Percentiles rank a stretch among this genome's conserved stretches.
Evolutionary conservation across 2,888 invertebrate genomes (phyloP).

Genomic region (Podotricha telesiphe): DNA sequence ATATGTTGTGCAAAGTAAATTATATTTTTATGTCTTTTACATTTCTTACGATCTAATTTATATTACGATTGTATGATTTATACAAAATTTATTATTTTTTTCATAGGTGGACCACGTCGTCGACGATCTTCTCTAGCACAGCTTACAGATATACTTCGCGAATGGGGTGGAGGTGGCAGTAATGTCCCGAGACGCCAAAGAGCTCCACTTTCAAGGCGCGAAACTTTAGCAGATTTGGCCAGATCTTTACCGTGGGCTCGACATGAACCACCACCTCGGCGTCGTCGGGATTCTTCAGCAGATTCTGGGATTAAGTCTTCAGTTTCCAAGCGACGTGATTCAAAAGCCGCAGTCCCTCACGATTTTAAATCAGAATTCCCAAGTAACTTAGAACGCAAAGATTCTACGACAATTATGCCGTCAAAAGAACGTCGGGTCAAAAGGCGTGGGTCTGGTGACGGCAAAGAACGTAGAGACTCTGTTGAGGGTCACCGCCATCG

Average conservation of each 20-base stretch:
- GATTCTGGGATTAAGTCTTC: slow-evolving; percentile 92
- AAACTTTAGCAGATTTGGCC: slow-evolving; percentile 94
- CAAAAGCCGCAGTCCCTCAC: slow-evolving; percentile 84
- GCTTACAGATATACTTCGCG: slow-evolving; percentile 93
- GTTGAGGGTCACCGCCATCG: slow-evolving; percentile 87
- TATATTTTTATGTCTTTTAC: no score
- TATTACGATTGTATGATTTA: no score
- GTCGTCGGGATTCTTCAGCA: slow-evolving; percentile 93
- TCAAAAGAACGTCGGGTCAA: slow-evolving; percentile 74
- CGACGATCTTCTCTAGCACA: slow-evolving; percentile 94
- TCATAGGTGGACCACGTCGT: slow-evolving; percentile 85
- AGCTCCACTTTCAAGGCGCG: slow-evolving; percentile 90
- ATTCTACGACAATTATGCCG: slow-evolving; percentile 83
- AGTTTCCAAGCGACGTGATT: slow-evolving; percentile 88
- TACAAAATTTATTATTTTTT: neutral
- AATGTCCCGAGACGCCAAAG: slow-evolving; percentile 79
- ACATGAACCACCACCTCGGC: slow-evolving; percentile 84
- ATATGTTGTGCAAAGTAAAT: no score
- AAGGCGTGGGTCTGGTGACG: slow-evolving; percentile 86
- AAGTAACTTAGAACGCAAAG: slow-evolving; percentile 87
- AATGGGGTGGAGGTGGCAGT: slow-evolving; percentile 91
- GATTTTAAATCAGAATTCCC: slow-evolving; percentile 89
- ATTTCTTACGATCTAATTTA: no score
- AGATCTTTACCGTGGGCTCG: slow-evolving; percentile 93
- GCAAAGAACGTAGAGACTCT: slow-evolving; percentile 85